Evolutionary conservation across 2,888 invertebrate species (phyloP), one percentile per base, ranked within the genome.

Genomic region (Nebria salina): DNA sequence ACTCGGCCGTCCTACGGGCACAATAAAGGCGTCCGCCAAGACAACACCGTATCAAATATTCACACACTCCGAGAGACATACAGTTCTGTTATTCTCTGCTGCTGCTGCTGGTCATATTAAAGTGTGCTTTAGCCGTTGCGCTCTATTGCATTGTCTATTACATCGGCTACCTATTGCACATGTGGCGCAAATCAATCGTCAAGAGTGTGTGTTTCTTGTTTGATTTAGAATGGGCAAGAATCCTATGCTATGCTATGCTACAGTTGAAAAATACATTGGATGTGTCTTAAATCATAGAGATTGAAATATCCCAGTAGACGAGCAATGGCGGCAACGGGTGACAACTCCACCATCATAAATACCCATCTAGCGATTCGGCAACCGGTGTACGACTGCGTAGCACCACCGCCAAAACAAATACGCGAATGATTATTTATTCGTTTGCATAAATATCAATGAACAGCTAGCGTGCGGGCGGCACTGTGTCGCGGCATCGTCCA

Each of bases 21-120:
- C 75, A 79, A 79, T 79, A 79, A 79, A 74, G 75, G 68, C 74
- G 34, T 54, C 79, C 73, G 41, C 68, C 68, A 79, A 79, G 75
- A 79, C 79, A 79, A 79, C 79, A 78, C 42, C 43, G 13, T 65
- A 79, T 79, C 79, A 79, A 79, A 79, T 79, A 79, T 79, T 79
- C 79, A 79, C 74, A 42, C 66, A 54, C 6, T 7, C 4, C 54
- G 54, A 8, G 8, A 11, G 13, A 54, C 54, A 54, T 54, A 54
- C 54, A 54, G 5, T 5, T 34, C 34, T 34, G 34, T 5, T 34
- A 5, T 5, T 34, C 6, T 9, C 8, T 11, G 11, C 54, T 11
- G 54, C 54, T 11, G 54, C 54, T 54, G 54, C 54, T 54, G 54
- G 11, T 54, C 54, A 54, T 54, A 54, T 54, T 54, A 54, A 54